Base-by-base conservation (phyloP, 2,888 invertebrate genomes). In the Mythimna vitellina region DNA sequence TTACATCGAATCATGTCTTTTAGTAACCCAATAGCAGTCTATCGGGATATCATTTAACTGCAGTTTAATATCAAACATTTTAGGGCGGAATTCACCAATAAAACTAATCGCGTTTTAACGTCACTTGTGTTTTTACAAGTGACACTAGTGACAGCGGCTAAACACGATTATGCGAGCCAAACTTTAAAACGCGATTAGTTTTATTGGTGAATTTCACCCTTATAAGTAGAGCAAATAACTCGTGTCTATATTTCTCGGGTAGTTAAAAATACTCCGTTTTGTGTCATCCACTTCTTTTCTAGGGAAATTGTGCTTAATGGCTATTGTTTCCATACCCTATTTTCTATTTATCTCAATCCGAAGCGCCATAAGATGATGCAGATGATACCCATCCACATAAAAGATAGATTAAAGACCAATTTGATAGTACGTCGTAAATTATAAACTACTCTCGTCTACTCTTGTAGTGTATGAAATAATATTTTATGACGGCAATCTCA, bases 401-500 rank as follows among this genome's bases (percentile, higher is more conserved):
- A 76, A 53, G 0, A 79, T 42, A 64, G 64, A 76, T 65, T 79
- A 76, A 9, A 79, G 9, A 73, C 35, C 65, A 42, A 76, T 79
- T 73, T 73, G 25, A 61, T 65, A 42, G 38, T 42, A 20, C 32
- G 25, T 76, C 80, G 29, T 76, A 71, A 78, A 79, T 65, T 29
- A 65, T 73, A 62, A 78, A 60, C 62, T 58, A 42, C 63, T 51
- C 57, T 51, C 25, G 20, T 65, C 42, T 57, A 22, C 65, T 56
- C 35, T 58, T 61, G 71, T 58, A 73, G 56, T 65, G 17, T 67
- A 74, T 80, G 68, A 78, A 81, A 74, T 76, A 60, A 53, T 49
- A 78, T 84, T 82, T 83, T 78, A 81, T 69, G 68, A 20, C 67
- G n/a, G n/a, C 77, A 82, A 82, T 80, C 74, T 76, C 63, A 60